Evolutionary conservation across 1,140 invertebrate species (phyloP).

Genomic region (Anoplolepis gracilipes): DNA sequence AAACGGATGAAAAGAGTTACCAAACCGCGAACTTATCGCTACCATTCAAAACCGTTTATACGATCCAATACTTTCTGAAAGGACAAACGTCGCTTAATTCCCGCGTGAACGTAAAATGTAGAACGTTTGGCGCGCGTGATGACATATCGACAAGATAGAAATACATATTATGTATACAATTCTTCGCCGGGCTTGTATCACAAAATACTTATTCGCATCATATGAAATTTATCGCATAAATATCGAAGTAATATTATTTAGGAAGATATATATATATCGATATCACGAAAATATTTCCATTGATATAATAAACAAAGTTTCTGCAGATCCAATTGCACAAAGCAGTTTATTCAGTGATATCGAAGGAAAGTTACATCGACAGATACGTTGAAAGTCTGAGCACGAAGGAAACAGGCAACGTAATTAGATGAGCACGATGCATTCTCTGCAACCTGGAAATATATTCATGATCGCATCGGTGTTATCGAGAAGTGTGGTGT

Average conservation of each 20-base stretch:
- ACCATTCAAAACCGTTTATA: slow-evolving; percentile 44
- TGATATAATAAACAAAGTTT: neutral
- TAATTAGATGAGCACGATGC: slow-evolving; percentile 30
- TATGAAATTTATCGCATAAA: neutral
- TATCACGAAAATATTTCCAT: neutral
- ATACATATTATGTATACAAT: neutral
- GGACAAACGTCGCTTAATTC: neutral
- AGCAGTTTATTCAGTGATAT: neutral
- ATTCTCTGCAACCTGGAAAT: slow-evolving; percentile 26
- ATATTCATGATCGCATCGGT: slow-evolving; percentile 42
- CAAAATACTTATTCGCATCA: neutral
- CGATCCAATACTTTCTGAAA: neutral
- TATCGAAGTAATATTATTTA: neutral
- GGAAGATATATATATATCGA: neutral
- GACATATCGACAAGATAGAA: too few relatives aligned
- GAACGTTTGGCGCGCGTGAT: neutral
- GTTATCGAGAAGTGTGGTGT: slow-evolving; percentile 33
- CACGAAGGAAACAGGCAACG: slow-evolving; percentile 39
- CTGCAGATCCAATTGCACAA: neutral
- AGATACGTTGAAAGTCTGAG: slow-evolving; percentile 34
- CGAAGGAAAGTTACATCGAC: slow-evolving; percentile 2
- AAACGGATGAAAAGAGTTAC: slow-evolving; percentile 66
- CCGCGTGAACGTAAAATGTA: neutral
- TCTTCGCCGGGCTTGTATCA: neutral
- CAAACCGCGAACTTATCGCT: slow-evolving; percentile 64